A percentile compares a stretch with the other conserved stretches of the same genome.
Evolutionary conservation across 2,113 vertebrate species (phyloP).

Genomic region (Crocuta crocuta): DNA sequence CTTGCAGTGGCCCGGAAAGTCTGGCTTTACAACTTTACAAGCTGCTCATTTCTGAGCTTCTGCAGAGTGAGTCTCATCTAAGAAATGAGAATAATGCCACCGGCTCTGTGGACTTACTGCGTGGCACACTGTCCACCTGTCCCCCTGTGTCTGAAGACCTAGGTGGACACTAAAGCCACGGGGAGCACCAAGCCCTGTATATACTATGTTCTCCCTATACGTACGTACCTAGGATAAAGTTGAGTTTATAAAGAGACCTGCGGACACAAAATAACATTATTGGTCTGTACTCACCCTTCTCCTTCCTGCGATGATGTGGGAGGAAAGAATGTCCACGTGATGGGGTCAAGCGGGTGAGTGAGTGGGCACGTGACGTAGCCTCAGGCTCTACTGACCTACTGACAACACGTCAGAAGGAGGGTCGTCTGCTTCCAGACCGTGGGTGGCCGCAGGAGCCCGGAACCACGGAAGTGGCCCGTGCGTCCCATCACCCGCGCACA

Average conservation of each 20-base stretch:
- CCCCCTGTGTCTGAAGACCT: not conserved
- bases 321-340: accelerated
- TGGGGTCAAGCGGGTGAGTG: not conserved
- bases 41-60: not conserved
- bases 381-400: not conserved
- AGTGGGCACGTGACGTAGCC: not conserved
- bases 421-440: not conserved
- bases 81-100: not conserved
- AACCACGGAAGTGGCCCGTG: not conserved
- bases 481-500: accelerated
- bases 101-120: accelerated
- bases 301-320: accelerated
- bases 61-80: too few relatives aligned
- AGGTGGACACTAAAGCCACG: not conserved
- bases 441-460: not conserved
- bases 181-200: too few relatives aligned
- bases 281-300: accelerated
- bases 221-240: not conserved
- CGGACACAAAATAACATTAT: not conserved
- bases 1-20: not conserved
- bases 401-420: not conserved
- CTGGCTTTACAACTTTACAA: not conserved
- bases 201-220: not conserved
- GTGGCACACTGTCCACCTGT: accelerated
- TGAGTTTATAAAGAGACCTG: not conserved